These are phyloP conservation scores for Myzus persicae DNA, from an alignment of 1,140 invertebrate genomes.

Conservation along the genomic window DNA sequence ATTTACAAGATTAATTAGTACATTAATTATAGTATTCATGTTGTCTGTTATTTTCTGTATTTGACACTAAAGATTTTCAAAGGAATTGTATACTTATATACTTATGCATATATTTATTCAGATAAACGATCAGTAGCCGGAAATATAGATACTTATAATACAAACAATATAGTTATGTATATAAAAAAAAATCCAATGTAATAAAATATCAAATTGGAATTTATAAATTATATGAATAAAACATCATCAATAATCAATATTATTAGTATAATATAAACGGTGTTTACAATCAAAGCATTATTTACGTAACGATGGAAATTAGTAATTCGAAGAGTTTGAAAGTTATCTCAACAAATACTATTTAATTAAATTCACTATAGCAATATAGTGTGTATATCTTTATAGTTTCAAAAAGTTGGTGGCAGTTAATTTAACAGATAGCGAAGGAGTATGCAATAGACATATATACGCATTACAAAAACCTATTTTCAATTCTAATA, in stretches of 20 bases:
- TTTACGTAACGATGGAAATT: background rate
- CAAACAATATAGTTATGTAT: background rate
- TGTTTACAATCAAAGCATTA: slow-evolving; percentile 2
- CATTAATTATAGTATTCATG: background rate
- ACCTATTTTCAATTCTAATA: background rate
- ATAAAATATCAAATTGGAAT: background rate
- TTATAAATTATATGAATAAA: background rate
- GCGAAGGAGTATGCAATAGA: background rate
- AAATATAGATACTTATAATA: background rate
- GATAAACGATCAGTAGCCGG: background rate
- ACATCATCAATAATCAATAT: background rate
- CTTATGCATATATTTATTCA: background rate
- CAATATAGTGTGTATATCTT: background rate
- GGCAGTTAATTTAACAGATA: background rate
- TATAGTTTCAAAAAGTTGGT: background rate
- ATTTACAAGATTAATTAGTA: background rate
- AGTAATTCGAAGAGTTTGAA: background rate
- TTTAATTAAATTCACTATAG: slow-evolving; percentile 11
- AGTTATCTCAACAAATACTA: slow-evolving; percentile 2
- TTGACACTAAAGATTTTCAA: background rate
- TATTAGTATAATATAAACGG: background rate
- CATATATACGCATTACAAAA: background rate
- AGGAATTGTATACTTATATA: background rate
- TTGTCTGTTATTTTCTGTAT: background rate
- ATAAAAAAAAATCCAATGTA: background rate